Base-by-base conservation (phyloP, 2,113 vertebrate species). In the Lampris incognitus region DNA sequence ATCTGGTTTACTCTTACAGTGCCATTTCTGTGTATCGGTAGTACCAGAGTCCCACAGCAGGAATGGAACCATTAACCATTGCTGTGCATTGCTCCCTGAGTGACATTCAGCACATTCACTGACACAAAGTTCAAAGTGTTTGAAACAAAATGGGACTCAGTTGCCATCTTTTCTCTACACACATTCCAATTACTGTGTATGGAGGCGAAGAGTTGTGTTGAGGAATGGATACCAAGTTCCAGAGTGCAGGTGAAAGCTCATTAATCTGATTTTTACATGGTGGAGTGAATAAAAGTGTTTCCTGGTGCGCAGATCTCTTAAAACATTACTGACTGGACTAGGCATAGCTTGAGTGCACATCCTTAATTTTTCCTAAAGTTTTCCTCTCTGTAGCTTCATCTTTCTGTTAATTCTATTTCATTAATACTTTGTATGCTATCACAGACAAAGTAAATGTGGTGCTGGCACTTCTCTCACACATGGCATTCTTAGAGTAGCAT, bases 261-360 rank as follows among this genome's bases (percentile, higher is more conserved):
- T 72, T 85, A 71, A 85, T 85, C 41, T 11, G 68, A 75, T 68
- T 80, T 72, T 24, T 11, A 49, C 3, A 1, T 55, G 9, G 61
- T 1, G 10, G 40, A 2, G 36, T 39, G 37, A 74, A 80, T 71
- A 56, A 75, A 78, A 72, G 71, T 37, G 50, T 54, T 46, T 5
- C 5, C 52, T 8, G 38, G 51, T 40, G 52, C n/a, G 37, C 55
- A 37, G 49, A 54, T 56, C 49, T 51, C 44, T 11, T 59, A 59
- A 0, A 63, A 72, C 63, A 56, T 56, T 51, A 49, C 40, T 64
- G 9, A 36, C 9, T n/a, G 2, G 24, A 36, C 56, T 76, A 65
- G 55, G 57, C 13, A 24, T 3, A 1, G 8, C 68, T 62, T 65
- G 58, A 44, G 42, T 44, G 59, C 65, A 71, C 51, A 50, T 54